phyloP scores from a whole-genome alignment of 2,888 invertebrate genomes.

The Ariolimax columbianus region DNA sequence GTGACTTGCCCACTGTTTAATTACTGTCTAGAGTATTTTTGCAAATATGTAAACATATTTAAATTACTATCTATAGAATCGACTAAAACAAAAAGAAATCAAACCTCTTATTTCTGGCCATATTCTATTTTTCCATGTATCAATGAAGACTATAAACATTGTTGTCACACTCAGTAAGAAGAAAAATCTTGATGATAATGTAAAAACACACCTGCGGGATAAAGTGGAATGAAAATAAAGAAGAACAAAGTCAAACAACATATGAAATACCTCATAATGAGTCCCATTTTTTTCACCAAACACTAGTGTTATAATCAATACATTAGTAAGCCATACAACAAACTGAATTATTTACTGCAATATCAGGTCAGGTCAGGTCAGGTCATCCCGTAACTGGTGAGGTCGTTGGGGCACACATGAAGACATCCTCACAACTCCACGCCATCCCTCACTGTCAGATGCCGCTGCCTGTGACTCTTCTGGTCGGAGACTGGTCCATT shows the following conservation, averaged over 20 bases:
- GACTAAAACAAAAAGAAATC: not conserved
- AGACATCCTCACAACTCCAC: too few species aligned
- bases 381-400: too few species aligned
- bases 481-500: too few species aligned
- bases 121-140: slow-evolving; percentile 77
- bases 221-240: slow-evolving; percentile 15
- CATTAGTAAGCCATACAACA: too few species aligned
- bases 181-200: slow-evolving; percentile 65
- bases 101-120: slow-evolving; percentile 79
- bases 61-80: not conserved
- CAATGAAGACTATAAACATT: slow-evolving; percentile 71
- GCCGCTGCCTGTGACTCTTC: too few species aligned
- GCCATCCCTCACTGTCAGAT: too few species aligned
- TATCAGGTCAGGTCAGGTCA: too few species aligned
- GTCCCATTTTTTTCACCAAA: not conserved
- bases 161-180: slow-evolving; percentile 61
- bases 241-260: not conserved
- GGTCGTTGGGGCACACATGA: too few species aligned
- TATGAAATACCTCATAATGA: not conserved
- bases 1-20: not conserved
- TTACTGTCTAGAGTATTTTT: too few species aligned
- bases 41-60: too few species aligned
- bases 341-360: too few species aligned
- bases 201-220: slow-evolving; percentile 67
- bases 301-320: too few species aligned